These are phyloP conservation scores for Pangasianodon hypophthalmus DNA, from an alignment of 2,113 vertebrate species.

Conservation along the genomic window DNA sequence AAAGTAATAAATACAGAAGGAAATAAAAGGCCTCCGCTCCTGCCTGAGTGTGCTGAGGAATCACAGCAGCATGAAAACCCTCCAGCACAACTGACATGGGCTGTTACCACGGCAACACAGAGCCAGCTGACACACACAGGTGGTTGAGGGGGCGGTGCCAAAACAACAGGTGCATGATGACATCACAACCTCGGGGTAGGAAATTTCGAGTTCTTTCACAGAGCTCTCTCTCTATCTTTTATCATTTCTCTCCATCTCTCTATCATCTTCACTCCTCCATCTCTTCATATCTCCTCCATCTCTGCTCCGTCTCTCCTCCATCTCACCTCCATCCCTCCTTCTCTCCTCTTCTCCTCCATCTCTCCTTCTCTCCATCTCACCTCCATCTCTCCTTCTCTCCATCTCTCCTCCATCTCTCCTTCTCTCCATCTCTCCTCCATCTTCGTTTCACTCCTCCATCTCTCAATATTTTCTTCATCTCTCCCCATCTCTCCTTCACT, in stretches of 20 bases:
- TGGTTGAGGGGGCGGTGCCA: conserved; percentile 36
- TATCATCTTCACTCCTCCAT: not conserved
- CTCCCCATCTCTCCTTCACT: not conserved
- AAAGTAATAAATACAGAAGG: not conserved
- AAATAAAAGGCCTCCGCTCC: not conserved
- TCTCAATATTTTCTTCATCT: not conserved
- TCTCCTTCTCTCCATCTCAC: too few species aligned
- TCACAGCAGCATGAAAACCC: conserved; percentile 45
- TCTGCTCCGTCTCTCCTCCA: too few species aligned
- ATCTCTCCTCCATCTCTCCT: too few species aligned
- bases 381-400: too few species aligned
- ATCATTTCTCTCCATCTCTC: not conserved
- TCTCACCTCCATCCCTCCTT: not conserved
- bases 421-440: not conserved
- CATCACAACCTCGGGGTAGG: not conserved
- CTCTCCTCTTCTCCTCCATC: not conserved
- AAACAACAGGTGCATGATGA: conserved; percentile 46
- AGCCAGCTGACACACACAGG: conserved; percentile 52
- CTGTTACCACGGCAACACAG: conserved; percentile 44
- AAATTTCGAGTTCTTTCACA: not conserved
- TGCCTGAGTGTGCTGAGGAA: not conserved
- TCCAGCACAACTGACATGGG: conserved; percentile 42
- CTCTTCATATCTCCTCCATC: not conserved
- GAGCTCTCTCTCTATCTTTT: not conserved
- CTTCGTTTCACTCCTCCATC: too few species aligned